Base-by-base conservation (phyloP, 2,113 vertebrate species). In the Dicrurus megarhynchus region DNA sequence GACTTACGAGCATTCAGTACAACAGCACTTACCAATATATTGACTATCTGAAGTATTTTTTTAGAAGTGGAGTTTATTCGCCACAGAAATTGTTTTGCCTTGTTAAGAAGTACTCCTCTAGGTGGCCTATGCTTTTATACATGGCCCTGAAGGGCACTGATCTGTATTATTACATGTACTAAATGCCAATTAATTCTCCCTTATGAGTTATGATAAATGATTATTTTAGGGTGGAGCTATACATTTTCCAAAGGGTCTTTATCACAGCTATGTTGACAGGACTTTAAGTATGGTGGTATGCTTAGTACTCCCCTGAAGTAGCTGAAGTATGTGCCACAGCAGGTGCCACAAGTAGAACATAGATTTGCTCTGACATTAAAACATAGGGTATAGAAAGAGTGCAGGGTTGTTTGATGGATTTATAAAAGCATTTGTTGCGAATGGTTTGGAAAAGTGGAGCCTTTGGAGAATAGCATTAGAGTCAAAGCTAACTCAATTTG, bases 201-300 rank as follows among this genome's bases (percentile, higher is more conserved):
- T 82, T 59, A 78, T 37, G 76, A 92, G 79, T 84, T 89, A 92
- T 47, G 80, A 89, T 47, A 96, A 94, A 89, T 89, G 7, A 84
- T 91, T 89, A 84, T 84, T 95, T 84, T 71, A 81, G 91, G 70
- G 61, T 82, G 37, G 73, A 91, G 89, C 73, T 71, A 91, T 84
- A 87, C 53, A 91, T 91, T 92, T 95, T 97, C 95, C 93, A 91
- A 94, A 95, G 52, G 49, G 84, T 44, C 90, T 95, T 97, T 96
- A 96, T 93, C 84, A 95, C 64, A 79, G 84, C 61, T 75, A 75
- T 82, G 84, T 33, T 96, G 93, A 94, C 80, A 96, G 91, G 84
- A 52, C 77, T 68, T 95, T 68, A 92, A 93, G 80, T 71, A 87
- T 21, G 23, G 41, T 76, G 84, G 73, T 91, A 95, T 94, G 93